phyloP scores from a whole-genome alignment of 2,888 invertebrate species.

The Antitype chi region DNA sequence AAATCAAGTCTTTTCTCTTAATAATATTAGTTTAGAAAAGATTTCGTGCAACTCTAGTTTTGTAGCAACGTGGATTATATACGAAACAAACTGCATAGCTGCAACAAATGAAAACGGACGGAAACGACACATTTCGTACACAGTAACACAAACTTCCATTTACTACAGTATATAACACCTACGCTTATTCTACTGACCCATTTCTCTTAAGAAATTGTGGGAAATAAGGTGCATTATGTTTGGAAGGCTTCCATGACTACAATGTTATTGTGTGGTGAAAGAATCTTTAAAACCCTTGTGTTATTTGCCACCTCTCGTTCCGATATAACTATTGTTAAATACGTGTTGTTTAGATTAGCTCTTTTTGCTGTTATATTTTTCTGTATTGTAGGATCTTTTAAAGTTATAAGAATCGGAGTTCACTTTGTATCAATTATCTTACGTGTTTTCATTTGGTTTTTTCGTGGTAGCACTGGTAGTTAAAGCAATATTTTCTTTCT shows the following conservation, averaged over 20 bases:
- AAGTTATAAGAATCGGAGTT: neutral
- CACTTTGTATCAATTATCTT: neutral
- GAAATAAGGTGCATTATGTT: slow-evolving; percentile 48
- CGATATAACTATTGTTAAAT: slow-evolving; percentile 17
- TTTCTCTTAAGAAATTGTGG: slow-evolving; percentile 40
- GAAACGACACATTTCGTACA: slow-evolving; percentile 6
- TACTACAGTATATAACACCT: slow-evolving; percentile 25
- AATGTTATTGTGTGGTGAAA: slow-evolving; percentile 24
- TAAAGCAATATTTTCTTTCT: neutral
- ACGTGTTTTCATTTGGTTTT: neutral
- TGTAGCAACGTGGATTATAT: slow-evolving; percentile 1
- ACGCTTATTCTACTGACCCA: slow-evolving; percentile 39
- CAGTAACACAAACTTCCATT: slow-evolving; percentile 30
- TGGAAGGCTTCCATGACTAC: slow-evolving; percentile 18
- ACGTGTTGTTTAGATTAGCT: slow-evolving; percentile 1
- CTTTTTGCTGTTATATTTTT: neutral
- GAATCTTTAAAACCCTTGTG: slow-evolving; percentile 27
- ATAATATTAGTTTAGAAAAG: neutral
- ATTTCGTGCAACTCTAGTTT: slow-evolving; percentile 6
- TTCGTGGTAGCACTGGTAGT: neutral
- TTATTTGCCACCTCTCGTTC: slow-evolving; percentile 1
- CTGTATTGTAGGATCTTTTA: neutral
- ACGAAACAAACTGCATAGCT: slow-evolving; percentile 25
- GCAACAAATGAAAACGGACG: slow-evolving; percentile 38
- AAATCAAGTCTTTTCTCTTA: neutral